These are phyloP conservation scores for Enteromius afrohamiltoni DNA, from an alignment of 2,797 vertebrate species.

Conservation along the genomic window DNA sequence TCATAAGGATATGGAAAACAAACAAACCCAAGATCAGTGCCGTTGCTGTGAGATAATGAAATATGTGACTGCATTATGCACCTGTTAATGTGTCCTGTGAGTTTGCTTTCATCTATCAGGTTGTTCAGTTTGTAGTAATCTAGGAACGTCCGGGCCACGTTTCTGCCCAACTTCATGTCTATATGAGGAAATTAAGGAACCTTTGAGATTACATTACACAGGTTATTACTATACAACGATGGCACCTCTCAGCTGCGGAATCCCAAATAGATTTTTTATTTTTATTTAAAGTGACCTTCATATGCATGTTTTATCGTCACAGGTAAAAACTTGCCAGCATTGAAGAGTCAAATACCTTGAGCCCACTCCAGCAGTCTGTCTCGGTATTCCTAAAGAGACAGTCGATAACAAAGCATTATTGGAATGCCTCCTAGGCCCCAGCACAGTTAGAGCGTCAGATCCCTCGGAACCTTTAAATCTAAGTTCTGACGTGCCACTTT, in stretches of 20 bases:
- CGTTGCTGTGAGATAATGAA: not conserved
- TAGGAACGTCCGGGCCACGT: constrained; percentile 93
- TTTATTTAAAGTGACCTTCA: not conserved
- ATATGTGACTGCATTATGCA: constrained; percentile 50
- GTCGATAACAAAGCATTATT: constrained; percentile 52
- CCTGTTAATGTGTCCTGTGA: constrained; percentile 72
- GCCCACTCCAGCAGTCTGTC: constrained; percentile 43
- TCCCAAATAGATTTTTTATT: not conserved
- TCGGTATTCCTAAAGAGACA: constrained; percentile 56
- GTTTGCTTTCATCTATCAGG: constrained; percentile 79
- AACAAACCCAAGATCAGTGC: not conserved
- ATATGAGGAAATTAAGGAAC: constrained; percentile 64
- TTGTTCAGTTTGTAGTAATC: constrained; percentile 94
- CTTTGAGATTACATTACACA: not conserved
- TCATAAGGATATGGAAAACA: not conserved
- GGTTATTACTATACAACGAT: not conserved
- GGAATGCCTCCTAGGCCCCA: constrained; percentile 44
- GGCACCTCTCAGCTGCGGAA: not conserved
- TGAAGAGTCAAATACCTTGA: constrained; percentile 54
- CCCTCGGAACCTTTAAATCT: constrained; percentile 59
- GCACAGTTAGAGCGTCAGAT: constrained; percentile 48
- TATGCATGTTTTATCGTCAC: constrained; percentile 14
- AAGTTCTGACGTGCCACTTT: constrained; percentile 47
- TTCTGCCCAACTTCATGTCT: constrained; percentile 97
- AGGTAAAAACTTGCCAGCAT: constrained; percentile 38